phyloP scores from a whole-genome alignment of 2,113 vertebrate genomes.

The Bucco capensis region DNA sequence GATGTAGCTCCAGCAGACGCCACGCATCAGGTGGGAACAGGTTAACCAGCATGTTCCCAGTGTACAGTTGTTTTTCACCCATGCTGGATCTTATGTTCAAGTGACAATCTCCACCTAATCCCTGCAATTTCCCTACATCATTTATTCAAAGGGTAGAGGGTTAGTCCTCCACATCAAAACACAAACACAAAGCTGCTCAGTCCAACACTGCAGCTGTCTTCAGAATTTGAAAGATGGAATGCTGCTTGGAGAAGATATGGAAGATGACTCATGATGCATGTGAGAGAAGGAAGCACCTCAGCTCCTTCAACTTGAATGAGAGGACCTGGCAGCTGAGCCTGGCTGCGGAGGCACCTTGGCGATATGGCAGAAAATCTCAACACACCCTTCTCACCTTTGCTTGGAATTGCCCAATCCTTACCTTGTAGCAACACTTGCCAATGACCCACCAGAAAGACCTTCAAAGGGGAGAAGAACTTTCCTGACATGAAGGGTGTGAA shows the following conservation, averaged over 20 bases:
- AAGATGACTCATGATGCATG: background rate
- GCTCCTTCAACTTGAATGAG: background rate
- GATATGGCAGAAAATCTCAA: background rate
- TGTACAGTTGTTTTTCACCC: background rate
- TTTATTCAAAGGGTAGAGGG: background rate
- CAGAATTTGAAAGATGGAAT: fast-evolving
- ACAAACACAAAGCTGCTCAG: fast-evolving
- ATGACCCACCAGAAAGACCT: background rate
- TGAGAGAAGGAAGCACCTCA: background rate
- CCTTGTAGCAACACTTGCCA: background rate
- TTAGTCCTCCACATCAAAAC: fast-evolving
- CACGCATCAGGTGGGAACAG: fast-evolving
- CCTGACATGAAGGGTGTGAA: background rate
- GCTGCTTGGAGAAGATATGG: background rate
- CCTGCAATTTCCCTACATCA: fast-evolving
- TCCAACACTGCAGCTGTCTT: background rate
- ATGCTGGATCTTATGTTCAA: background rate
- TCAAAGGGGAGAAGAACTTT: background rate
- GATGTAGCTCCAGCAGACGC: background rate
- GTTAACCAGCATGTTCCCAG: fast-evolving
- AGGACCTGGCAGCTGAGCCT: background rate
- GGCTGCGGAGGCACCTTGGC: too few species aligned
- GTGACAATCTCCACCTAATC: background rate
- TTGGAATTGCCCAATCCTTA: background rate
- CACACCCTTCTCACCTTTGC: fast-evolving